A percentile compares a stretch with the other conserved stretches of the same genome.
These are phyloP conservation scores for Pelvicachromis taeniatus DNA, from an alignment of 2,113 vertebrate species.

Conservation along the genomic window DNA sequence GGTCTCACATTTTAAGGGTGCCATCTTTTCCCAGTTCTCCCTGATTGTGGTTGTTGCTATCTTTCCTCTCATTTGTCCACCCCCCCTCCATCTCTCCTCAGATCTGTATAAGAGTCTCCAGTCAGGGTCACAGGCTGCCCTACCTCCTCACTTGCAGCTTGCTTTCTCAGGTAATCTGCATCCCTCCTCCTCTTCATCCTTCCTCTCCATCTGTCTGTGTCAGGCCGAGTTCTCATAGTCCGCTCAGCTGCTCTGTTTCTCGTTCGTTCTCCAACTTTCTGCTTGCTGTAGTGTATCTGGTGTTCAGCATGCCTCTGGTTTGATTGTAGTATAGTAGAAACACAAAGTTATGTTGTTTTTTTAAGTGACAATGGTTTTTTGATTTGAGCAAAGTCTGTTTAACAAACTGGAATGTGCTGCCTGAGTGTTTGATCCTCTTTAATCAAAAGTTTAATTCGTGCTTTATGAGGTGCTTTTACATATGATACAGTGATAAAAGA, in stretches of 20 bases:
- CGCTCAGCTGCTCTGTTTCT: background rate
- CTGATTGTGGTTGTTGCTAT: background rate
- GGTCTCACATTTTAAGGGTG: background rate
- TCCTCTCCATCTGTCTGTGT: conserved; percentile 1
- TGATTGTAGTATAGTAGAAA: background rate
- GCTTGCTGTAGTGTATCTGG: background rate
- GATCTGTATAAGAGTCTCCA: conserved; percentile 98
- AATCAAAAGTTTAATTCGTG: background rate
- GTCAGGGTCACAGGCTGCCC: conserved; percentile 89
- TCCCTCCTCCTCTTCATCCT: background rate
- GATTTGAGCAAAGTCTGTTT: background rate
- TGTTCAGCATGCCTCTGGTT: background rate
- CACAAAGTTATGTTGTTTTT: background rate
- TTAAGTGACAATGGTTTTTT: background rate
- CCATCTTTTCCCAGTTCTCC: background rate
- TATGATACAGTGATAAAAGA: background rate
- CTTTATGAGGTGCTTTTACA: background rate
- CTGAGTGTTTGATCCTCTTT: background rate
- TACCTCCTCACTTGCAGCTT: conserved; percentile 94
- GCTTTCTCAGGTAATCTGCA: conserved; percentile 86
- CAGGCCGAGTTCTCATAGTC: background rate
- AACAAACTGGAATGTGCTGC: background rate
- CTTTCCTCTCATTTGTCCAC: conserved; percentile 26
- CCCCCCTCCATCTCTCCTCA: conserved; percentile 64
- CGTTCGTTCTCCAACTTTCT: background rate